Base-by-base conservation (phyloP, 2,113 vertebrate species). In the Kryptolebias marmoratus region DNA sequence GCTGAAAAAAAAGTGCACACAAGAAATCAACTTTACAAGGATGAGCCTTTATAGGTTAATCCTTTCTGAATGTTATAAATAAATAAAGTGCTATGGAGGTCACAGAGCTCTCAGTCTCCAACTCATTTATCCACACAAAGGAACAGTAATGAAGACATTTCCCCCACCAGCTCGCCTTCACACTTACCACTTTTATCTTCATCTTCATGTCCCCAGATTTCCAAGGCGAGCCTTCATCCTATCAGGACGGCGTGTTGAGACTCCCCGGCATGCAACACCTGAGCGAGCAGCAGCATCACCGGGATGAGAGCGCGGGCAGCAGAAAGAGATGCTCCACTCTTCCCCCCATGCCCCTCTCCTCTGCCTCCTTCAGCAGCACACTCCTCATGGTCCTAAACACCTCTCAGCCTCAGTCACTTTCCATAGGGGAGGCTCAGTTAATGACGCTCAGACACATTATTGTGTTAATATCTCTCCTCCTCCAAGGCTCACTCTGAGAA, bases 111-210 rank as follows among this genome's bases (percentile, higher is more conserved):
- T 36, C 64, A 60, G 53, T 11, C 68, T 73, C 42, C 15, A 73
- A 68, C 64, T 80, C 71, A 84, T 79, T 73, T 79, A 48, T 60
- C 52, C 60, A 13, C 48, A 59, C 47, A 79, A 68, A n/a, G 14
- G 45, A 74, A n/a, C 53, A 58, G 48, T 18, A 42, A 53, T 72
- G 73, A 9, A 36, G n/a, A 77, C 11, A 15, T 73, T 71, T 30
- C 27, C 45, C 31, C 67, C 66, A 14, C 32, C 31, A 63, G 54
- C 48, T 75, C 18, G 79, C 44, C 44, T 58, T 69, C 77, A 71
- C 81, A 84, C 62, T 85, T 88, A 93, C 92, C 91, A 89, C 62
- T 86, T 79, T 88, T 11, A 82, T 87, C 90, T 87, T 90, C 91
- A 93, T 92, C 75, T 88, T 89, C 64, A 71, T 67, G 75, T 68